Evolutionary conservation across 2,113 vertebrate genomes (phyloP).

Genomic region (Girardinichthys multiradiatus): DNA sequence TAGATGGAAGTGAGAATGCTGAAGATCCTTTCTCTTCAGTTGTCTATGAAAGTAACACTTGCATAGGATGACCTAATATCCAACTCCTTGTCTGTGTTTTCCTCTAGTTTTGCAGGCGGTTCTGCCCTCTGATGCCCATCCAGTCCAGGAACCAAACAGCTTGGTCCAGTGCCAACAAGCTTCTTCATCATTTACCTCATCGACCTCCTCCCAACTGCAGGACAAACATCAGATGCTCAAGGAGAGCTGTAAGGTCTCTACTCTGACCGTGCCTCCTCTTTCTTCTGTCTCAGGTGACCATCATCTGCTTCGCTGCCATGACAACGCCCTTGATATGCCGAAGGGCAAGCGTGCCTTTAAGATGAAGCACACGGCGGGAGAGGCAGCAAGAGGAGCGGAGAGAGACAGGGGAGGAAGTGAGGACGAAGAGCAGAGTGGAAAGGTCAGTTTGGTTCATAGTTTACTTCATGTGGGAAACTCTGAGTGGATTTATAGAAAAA

Average conservation of each 20-base stretch:
- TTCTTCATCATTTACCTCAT: slow-evolving; percentile 27
- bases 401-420: slow-evolving; percentile 64
- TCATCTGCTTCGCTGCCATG: slow-evolving; percentile 25
- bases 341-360: slow-evolving; percentile 94
- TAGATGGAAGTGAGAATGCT: too few species aligned
- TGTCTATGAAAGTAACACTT: too few species aligned
- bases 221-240: slow-evolving; percentile 89
- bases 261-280: slow-evolving; percentile 61
- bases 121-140: slow-evolving; percentile 46
- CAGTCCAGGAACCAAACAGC: neutral
- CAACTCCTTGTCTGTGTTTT: neutral
- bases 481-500: slow-evolving; percentile 1
- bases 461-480: neutral
- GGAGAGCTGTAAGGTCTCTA: slow-evolving; percentile 85
- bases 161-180: slow-evolving; percentile 22
- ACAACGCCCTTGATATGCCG: slow-evolving; percentile 85
- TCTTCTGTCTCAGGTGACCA: slow-evolving; percentile 24
- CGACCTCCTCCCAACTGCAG: slow-evolving; percentile 82
- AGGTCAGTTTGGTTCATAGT: slow-evolving; percentile 26
- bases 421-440: neutral
- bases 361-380: slow-evolving; percentile 90
- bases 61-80: neutral
- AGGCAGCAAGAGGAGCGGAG: too few species aligned
- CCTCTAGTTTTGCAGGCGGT: slow-evolving; percentile 71
- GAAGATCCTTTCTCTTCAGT: too few species aligned